These are phyloP conservation scores for Odiellus spinosus DNA, from an alignment of 2,888 invertebrate genomes.

Conservation along the genomic window DNA sequence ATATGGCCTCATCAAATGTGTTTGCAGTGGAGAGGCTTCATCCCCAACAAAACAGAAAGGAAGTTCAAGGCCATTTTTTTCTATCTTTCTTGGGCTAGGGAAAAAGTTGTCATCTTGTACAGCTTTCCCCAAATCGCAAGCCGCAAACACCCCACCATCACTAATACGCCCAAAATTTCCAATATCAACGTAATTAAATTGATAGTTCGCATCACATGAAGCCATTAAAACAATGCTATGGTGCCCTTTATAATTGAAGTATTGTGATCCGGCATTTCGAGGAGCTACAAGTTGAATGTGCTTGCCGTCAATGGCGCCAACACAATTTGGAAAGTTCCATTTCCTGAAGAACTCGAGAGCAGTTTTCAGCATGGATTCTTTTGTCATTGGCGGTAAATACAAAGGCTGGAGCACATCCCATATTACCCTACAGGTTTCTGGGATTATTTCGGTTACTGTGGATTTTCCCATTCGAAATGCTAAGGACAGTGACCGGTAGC, in stretches of 20 bases:
- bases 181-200: conserved; percentile 19
- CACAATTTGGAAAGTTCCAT: neutral
- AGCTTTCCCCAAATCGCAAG: conserved; percentile 1
- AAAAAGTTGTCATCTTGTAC: neutral
- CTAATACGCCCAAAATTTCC: conserved; percentile 19
- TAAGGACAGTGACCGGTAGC: no score
- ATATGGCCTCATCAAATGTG: conserved; percentile 3
- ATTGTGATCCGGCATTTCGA: conserved; percentile 13
- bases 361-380: no score
- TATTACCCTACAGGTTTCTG: no score
- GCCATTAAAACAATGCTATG: conserved; percentile 18
- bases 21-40: conserved; percentile 6
- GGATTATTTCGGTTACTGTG: no score
- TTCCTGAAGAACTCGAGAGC: conserved; percentile 7
- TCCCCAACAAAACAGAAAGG: conserved; percentile 6
- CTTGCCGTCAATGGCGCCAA: conserved; percentile 20
- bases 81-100: neutral
- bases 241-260: conserved; percentile 19
- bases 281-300: conserved; percentile 18
- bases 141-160: conserved; percentile 16
- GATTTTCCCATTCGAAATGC: no score
- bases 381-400: no score
- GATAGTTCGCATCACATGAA: conserved; percentile 19
- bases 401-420: no score
- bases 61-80: neutral